Base-by-base conservation (phyloP, 2,797 vertebrate species). In the Gymnoscopelus braueri region DNA sequence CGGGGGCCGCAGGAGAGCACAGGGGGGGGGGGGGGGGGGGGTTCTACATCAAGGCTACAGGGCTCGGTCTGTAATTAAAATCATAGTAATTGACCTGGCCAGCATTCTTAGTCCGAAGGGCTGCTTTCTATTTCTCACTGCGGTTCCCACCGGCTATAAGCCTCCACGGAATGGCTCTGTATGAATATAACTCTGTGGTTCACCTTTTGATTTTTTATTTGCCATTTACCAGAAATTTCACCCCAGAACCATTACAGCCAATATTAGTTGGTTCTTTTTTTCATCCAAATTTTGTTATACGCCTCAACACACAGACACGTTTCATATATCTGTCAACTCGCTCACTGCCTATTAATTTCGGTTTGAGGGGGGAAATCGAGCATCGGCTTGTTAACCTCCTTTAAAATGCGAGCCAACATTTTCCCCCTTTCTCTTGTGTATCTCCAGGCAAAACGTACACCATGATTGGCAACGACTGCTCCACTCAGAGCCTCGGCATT, bases 401-500 rank as follows among this genome's bases (percentile, higher is more conserved):
- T 74, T 39, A n/a, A 74, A 19, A 79, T 65, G 65, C 59, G 53
- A 71, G 63, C 56, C 60, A 67, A 13, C 71, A 63, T 78, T 80
- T 80, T 82, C 35, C 59, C 19, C 39, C 10, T 3, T 3, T 60
- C 32, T 64, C 57, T 67, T 55, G 65, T 64, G 69, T 44, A 32
- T 74, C 78, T 66, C 56, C 90, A 99, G 98, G 98, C 75, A 99
- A 98, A 91, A 97, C 96, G 3, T 97, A 95, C 87, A 99, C 98
- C 70, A 99, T 99, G 97, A 96, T 99, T 32, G 98, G 98, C 75
- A 95, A 93, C 87, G 97, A 99, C 93, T 92, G 91, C 90, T 96
- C 97, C 3, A 95, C 96, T 2, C 98, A 97, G 92, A 97, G 94
- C 87, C 92, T 99, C 56, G 98, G 98, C 70, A 92, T 98, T 48